Evolutionary conservation across 2,113 vertebrate species (phyloP).

Genomic region (Catharus fuscescens): DNA sequence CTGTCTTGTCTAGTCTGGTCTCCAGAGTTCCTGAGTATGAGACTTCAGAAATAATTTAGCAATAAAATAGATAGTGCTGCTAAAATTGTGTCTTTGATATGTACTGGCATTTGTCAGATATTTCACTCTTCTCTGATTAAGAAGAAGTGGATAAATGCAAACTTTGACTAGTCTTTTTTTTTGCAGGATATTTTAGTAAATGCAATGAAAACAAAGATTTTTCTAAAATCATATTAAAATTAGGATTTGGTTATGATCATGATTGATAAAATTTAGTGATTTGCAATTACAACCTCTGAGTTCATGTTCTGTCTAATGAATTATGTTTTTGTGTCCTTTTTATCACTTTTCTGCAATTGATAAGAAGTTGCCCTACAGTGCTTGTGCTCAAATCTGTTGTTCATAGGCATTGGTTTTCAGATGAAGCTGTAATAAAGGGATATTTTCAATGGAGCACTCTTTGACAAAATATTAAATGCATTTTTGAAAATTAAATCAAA

Average conservation of each 20-base stretch:
- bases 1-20: background rate
- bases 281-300: background rate
- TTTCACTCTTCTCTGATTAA: background rate
- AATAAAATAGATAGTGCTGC: background rate
- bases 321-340: background rate
- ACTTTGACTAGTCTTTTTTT: background rate
- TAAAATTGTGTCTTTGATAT: background rate
- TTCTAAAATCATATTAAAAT: background rate
- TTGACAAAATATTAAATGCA: background rate
- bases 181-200: background rate
- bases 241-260: background rate
- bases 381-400: background rate
- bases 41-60: background rate
- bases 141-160: background rate
- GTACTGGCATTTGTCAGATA: background rate
- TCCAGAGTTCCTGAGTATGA: background rate
- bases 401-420: background rate
- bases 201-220: background rate
- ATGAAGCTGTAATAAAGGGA: background rate
- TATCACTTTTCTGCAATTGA: background rate
- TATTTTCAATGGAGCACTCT: background rate
- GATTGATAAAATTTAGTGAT: background rate
- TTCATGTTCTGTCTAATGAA: background rate
- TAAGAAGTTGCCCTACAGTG: background rate
- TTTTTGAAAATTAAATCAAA: background rate